These are phyloP conservation scores for Tenthredo scrophulariae DNA, from an alignment of 2,888 invertebrate genomes.

Conservation along the genomic window DNA sequence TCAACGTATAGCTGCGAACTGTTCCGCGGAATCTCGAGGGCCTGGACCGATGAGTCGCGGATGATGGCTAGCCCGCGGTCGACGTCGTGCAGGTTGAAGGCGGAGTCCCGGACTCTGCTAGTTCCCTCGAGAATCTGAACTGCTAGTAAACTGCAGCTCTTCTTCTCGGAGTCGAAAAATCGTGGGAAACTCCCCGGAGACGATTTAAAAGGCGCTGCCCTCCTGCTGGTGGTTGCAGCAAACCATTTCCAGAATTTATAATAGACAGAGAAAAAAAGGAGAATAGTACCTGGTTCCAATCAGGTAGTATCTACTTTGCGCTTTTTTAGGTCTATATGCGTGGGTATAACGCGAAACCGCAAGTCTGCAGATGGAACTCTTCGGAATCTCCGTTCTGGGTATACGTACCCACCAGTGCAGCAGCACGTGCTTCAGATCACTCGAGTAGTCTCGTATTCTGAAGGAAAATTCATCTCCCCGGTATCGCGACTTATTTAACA, in stretches of 20 bases:
- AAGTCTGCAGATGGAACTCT: conserved; percentile 5
- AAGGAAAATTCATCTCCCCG: neutral
- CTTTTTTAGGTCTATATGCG: neutral
- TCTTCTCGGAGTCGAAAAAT: neutral
- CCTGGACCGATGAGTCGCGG: neutral
- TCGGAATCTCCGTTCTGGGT: neutral
- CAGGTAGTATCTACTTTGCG: neutral
- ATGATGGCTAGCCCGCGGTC: neutral
- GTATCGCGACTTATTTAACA: neutral
- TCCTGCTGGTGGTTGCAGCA: neutral
- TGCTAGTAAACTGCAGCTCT: neutral
- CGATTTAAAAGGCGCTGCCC: neutral
- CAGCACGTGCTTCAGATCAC: neutral
- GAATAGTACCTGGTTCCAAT: neutral
- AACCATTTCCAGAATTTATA: neutral
- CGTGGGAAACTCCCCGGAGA: neutral
- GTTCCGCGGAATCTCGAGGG: neutral
- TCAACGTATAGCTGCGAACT: neutral
- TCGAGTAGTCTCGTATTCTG: neutral
- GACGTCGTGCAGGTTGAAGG: neutral
- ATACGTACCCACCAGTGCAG: neutral
- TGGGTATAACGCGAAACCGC: neutral
- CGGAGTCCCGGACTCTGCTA: neutral
- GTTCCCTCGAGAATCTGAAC: neutral
- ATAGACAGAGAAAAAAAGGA: neutral